phyloP scores from a whole-genome alignment of 2,888 invertebrate genomes.

The Conus canariensis region DNA sequence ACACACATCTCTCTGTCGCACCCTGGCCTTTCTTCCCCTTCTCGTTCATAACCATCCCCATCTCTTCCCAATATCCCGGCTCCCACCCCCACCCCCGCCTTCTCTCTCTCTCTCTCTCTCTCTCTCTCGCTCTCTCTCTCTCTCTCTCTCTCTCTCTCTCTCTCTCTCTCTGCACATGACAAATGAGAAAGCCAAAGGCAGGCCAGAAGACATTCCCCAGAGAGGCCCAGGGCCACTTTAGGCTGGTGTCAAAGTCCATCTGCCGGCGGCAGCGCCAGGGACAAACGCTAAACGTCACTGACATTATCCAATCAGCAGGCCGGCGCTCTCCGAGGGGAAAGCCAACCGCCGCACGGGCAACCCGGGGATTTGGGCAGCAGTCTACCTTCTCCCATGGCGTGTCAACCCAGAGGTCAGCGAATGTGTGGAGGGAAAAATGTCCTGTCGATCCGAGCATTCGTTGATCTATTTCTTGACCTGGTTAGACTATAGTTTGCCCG shows the following conservation, averaged over 20 bases:
- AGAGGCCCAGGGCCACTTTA: neutral
- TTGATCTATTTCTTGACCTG: too few relatives aligned
- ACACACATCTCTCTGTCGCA: too few relatives aligned
- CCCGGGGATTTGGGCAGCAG: neutral
- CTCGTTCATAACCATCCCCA: too few relatives aligned
- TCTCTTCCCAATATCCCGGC: too few relatives aligned
- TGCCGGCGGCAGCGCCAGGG: neutral
- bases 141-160: neutral
- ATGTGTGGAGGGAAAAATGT: too few relatives aligned
- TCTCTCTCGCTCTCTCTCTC: too few relatives aligned
- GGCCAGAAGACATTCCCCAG: too few relatives aligned
- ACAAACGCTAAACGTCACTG: neutral
- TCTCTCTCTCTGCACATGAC: neutral
- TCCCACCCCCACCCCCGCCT: too few relatives aligned
- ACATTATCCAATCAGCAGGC: conserved; percentile 13
- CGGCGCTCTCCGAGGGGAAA: neutral
- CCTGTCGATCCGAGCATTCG: too few relatives aligned
- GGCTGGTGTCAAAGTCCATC: conserved; percentile 11
- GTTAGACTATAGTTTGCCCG: too few relatives aligned
- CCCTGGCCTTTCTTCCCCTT: too few relatives aligned
- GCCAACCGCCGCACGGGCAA: neutral
- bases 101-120: too few relatives aligned
- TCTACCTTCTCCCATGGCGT: conserved; percentile 1
- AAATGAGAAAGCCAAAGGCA: neutral
- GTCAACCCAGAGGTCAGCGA: neutral